Base-by-base conservation (phyloP, 1,140 invertebrate species). In the Drosophila pseudoobscura region DNA sequence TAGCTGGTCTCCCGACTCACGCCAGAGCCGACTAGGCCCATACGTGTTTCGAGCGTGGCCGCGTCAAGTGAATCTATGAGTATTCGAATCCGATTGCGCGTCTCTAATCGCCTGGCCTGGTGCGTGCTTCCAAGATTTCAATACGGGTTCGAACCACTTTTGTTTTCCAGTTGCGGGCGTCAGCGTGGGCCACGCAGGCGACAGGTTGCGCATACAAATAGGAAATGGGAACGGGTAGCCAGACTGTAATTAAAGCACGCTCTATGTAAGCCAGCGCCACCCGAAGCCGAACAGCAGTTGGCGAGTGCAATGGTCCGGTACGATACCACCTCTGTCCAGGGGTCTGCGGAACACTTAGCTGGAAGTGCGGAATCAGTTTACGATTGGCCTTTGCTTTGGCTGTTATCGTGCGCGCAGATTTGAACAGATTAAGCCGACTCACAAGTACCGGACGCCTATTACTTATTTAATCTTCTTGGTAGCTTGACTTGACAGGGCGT, bases 141-240 rank as follows among this genome's bases (percentile, higher is more conserved):
- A 80, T 79, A 73, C 62, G 55, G 44, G 50, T 78, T 73, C 53
- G 43, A 62, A 61, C 49, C 17, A 31, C 44, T 45, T 29, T 24
- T 50, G 47, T 45, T 65, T 78, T 75, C 46, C 55, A 63, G 41
- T 52, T 46, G 70, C 63, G 65, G 74, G 72, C 45, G 62, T 11
- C 11, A 39, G 11, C 1, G 35, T 39, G 35, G 11, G 35, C 35
- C 11, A 39, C 35, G 11, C 13, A 13, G 35, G 54, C 41, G 64
- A 66, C 71, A 61, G 45, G 65, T 63, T 75, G 66, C 62, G 80
- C 72, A 84, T 84, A 84, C 72, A 55, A 84, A 84, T 83, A 64
- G 62, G 62, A 55, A 84, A 84, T 83, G 61, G 62, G 62, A 46
- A 56, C 66, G 50, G 53, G 29, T 6, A 7, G 39, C 43, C 66